Evolutionary conservation across 2,797 vertebrate species (phyloP), one percentile per base, ranked within the genome.

Genomic region (Chelon auratus): DNA sequence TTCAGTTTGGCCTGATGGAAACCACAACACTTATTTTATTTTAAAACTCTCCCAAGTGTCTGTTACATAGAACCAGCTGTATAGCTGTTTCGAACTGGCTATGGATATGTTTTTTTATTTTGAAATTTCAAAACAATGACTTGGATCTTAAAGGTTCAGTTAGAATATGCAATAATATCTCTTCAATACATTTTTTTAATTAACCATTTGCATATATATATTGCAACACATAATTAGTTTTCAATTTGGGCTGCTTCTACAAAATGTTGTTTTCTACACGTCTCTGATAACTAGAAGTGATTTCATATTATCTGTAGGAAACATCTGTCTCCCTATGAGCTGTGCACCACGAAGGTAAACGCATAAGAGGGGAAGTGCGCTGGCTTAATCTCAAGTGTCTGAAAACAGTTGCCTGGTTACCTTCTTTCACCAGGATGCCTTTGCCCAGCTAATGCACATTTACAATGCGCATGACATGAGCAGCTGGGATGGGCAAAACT

Each of bases 331-430:
- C 72, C 55, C 62, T 62, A 63, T 68, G 70, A 80, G 62, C 68
- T 54, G 51, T 59, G 68, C 69, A 75, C 82, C 74, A 74, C 77
- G 75, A 86, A 83, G 75, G 68, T 80, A 78, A 84, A 85, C 18
- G 68, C 60, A 40, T 40, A 48, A 72, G 24, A 67, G 64, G 55
- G 87, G 78, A 87, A 88, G 79, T 80, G 62, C 73, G 55, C 72
- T 47, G 67, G 68, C 60, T 81, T 68, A 61, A 78, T 79, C 77
- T 79, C 56, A 72, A 73, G 77, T 73, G 63, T 81, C 78, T 84
- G 77, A 84, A 59, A 69, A 80, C 59, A 66, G 89, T 92, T 93
- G 90, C 89, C 72, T 87, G 76, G 91, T 87, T 85, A 91, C 89
- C 71, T 82, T 84, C 77, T 55, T 76, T 86, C 53, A 77, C 78